A percentile compares a stretch with the other conserved stretches of the same genome.
phyloP scores from a whole-genome alignment of 1,140 invertebrate genomes.

The Coenobita brevimanus region DNA sequence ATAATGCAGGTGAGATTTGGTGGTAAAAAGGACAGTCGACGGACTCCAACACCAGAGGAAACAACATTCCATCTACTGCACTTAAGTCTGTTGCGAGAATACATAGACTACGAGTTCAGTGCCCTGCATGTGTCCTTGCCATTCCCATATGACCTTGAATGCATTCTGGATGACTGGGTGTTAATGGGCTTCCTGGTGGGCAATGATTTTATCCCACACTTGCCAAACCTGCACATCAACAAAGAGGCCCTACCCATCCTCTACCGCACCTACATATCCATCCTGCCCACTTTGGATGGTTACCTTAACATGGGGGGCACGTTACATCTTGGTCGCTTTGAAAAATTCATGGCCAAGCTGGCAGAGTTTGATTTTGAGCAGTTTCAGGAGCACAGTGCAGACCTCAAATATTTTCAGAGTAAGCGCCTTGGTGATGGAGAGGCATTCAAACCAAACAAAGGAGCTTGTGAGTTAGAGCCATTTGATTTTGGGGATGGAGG shows the following conservation, averaged over 20 bases:
- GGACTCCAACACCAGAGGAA: slow-evolving; percentile 82
- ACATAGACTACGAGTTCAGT: slow-evolving; percentile 93
- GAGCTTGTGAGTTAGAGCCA: slow-evolving; percentile 30
- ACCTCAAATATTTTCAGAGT: slow-evolving; percentile 88
- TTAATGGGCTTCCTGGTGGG: slow-evolving; percentile 93
- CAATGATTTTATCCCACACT: slow-evolving; percentile 97
- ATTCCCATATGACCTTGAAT: slow-evolving; percentile 84
- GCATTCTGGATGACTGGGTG: slow-evolving; percentile 72
- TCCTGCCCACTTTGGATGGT: slow-evolving; percentile 90
- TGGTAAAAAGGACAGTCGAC: slow-evolving; percentile 67
- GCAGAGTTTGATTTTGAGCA: slow-evolving; percentile 86
- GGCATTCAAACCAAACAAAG: slow-evolving; percentile 53
- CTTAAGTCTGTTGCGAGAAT: slow-evolving; percentile 92
- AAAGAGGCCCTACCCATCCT: slow-evolving; percentile 90
- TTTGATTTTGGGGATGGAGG: slow-evolving; percentile 60
- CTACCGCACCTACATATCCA: slow-evolving; percentile 90
- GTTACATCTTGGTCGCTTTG: slow-evolving; percentile 88
- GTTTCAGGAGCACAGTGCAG: slow-evolving; percentile 88
- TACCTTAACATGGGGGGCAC: slow-evolving; percentile 94
- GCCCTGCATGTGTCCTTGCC: slow-evolving; percentile 80
- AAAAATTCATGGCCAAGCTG: slow-evolving; percentile 88
- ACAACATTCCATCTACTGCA: slow-evolving; percentile 95
- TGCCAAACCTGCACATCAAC: slow-evolving; percentile 94
- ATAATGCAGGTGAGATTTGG: slow-evolving; percentile 76
- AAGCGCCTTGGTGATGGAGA: slow-evolving; percentile 50